These are phyloP conservation scores for Chaetoderma sp. DNA, from an alignment of 2,888 invertebrate species.

Conservation along the genomic window DNA sequence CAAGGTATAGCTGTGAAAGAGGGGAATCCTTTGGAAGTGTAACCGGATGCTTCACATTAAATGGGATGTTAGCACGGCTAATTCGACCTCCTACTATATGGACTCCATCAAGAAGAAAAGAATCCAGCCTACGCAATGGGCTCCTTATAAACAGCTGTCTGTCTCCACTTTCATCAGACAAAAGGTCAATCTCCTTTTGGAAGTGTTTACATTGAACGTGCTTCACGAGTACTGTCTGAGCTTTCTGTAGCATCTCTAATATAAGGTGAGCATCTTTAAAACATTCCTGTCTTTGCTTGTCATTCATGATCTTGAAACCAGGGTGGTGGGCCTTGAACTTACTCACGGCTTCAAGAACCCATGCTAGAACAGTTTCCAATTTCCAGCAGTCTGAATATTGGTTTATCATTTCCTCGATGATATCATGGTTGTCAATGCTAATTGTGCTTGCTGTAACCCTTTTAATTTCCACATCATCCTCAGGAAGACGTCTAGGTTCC, in stretches of 20 bases:
- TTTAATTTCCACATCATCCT: constrained; percentile 3
- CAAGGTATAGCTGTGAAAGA: constrained; percentile 32
- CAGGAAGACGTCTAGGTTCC: not conserved
- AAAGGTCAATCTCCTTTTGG: not conserved
- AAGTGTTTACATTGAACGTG: not conserved
- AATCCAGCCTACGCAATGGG: constrained; percentile 25
- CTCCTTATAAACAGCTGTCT: not conserved
- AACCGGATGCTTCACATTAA: constrained; percentile 30
- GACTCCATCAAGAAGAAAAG: constrained; percentile 35
- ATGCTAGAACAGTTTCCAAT: not conserved
- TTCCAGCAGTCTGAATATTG: not conserved
- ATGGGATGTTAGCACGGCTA: constrained; percentile 16
- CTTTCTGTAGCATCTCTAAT: not conserved
- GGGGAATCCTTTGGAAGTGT: constrained; percentile 38
- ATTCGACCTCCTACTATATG: constrained; percentile 43
- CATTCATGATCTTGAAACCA: no score
- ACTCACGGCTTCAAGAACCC: not conserved
- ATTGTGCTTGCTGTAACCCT: not conserved
- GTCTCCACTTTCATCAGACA: not conserved
- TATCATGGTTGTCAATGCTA: not conserved
- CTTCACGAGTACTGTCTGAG: not conserved
- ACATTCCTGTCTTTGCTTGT: not conserved
- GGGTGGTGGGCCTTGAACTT: no score
- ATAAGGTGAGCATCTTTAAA: not conserved
- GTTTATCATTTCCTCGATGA: not conserved